Evolutionary conservation across 2,888 invertebrate species (phyloP), one percentile per base, ranked within the genome.

Genomic region (Embidobia sp.): DNA sequence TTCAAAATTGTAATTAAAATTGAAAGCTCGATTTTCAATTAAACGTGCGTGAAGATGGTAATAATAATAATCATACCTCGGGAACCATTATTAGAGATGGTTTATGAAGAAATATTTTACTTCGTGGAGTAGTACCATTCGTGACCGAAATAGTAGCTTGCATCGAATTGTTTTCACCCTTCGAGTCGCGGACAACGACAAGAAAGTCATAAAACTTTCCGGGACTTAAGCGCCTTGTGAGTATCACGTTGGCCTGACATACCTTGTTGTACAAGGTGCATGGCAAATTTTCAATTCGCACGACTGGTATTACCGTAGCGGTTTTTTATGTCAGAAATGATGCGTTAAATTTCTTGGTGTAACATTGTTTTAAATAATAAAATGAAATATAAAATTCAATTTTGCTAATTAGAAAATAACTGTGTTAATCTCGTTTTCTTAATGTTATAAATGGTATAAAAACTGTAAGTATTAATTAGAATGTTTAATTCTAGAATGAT

Each of bases 181-280:
- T 93, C 76, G 95, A 94, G 90, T 96, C 96, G 82, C 93, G 91
- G 61, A 93, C 94, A 35, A 90, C 90, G 57, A 93, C 91, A 78
- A 94, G 92, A 90, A 96, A 96, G 91, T 96, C 96, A 90, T 96
- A 95, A 84, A 94, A 94, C 74, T 96, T 93, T n/a, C 95, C 95
- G 0, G 94, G 93, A 88, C 95, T 95, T 83, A 97, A 90, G 77
- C 94, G 91, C 83, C 94, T 92, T 80, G 94, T 93, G 78, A 97
- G 91, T 79, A 96, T 92, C 82, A 97, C 94, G 90, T 97, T 96
- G 64, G 96, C 96, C 90, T 96, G 96, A 90, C 97, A 97, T 83
- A 96, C 94, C 53, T 95, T 95, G 91, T 96, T 95, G 90, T 95
- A 95, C 80, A 94, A 92, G 69, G 95, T 94, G 91, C 97, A 97